Evolutionary conservation across 2,113 vertebrate species (phyloP).

Genomic region (Ammodytes dubius): DNA sequence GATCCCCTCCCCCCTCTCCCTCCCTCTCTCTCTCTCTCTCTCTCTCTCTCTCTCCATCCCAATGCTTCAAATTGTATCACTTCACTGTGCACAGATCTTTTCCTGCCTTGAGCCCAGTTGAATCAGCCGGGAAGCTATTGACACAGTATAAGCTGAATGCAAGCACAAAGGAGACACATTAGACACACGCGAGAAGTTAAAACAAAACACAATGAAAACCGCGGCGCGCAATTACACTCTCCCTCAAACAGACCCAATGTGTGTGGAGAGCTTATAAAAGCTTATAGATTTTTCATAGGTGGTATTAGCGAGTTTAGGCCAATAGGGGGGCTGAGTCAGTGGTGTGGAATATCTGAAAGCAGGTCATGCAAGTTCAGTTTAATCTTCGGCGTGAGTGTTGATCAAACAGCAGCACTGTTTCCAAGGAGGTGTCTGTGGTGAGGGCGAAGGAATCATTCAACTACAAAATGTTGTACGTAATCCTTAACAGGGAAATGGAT

Average conservation of each 20-base stretch:
- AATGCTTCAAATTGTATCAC: constrained; percentile 29
- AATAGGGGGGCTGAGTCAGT: constrained; percentile 46
- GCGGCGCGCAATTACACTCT: constrained; percentile 38
- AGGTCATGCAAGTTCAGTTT: constrained; percentile 62
- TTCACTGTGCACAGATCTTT: constrained; percentile 16
- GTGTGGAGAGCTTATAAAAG: constrained; percentile 65
- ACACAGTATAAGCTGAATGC: constrained; percentile 49
- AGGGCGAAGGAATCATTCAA: neutral
- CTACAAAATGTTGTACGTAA: constrained; percentile 30
- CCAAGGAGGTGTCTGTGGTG: constrained; percentile 2
- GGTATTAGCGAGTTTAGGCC: constrained; percentile 66
- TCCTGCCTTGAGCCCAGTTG: constrained; percentile 22
- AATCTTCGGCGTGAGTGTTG: constrained; percentile 51
- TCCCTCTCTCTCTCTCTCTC: neutral
- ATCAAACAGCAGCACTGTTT: constrained; percentile 52
- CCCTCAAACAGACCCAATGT: constrained; percentile 39
- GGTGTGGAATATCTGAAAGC: constrained; percentile 68
- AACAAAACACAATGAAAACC: constrained; percentile 62
- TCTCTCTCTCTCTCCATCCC: neutral
- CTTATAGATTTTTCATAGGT: constrained; percentile 74
- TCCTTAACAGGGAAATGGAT: constrained; percentile 27
- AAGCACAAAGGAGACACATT: constrained; percentile 66
- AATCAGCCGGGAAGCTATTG: constrained; percentile 51
- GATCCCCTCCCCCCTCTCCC: neutral
- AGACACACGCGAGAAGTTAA: constrained; percentile 48